Evolutionary conservation across 2,888 invertebrate genomes (phyloP).

Genomic region (Eupeodes latifasciatus): DNA sequence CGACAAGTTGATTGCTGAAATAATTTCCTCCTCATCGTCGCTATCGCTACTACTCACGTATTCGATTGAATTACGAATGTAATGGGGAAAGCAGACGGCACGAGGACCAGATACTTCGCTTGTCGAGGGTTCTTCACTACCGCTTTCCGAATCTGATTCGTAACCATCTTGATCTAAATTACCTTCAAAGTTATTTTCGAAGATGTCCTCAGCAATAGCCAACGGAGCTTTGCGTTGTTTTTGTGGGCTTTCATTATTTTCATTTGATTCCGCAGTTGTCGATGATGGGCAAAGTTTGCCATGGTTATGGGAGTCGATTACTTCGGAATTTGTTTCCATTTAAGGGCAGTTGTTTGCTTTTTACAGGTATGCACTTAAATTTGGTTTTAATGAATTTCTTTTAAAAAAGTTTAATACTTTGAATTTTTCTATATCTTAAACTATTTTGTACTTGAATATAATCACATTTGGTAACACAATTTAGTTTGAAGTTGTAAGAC

Average conservation of each 20-base stretch:
- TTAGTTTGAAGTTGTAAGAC: conserved; percentile 27
- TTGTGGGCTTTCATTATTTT: conserved; percentile 48
- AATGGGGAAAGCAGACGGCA: conserved; percentile 77
- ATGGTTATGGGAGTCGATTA: conserved; percentile 77
- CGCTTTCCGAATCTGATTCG: conserved; percentile 82
- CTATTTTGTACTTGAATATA: conserved; percentile 61
- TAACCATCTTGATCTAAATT: conserved; percentile 83
- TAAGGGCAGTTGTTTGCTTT: conserved; percentile 27
- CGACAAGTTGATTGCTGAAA: conserved; percentile 77
- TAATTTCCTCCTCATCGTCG: conserved; percentile 77
- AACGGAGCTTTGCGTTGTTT: background rate
- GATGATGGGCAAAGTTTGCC: conserved; percentile 40
- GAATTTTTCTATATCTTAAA: conserved; percentile 47
- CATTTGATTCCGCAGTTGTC: conserved; percentile 71
- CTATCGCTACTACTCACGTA: conserved; percentile 80
- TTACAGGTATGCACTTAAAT: background rate
- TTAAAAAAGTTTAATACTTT: conserved; percentile 20
- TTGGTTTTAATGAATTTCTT: conserved; percentile 23
- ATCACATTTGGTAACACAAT: conserved; percentile 58
- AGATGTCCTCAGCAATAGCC: conserved; percentile 80
- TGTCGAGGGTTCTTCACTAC: conserved; percentile 76
- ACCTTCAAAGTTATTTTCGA: conserved; percentile 82
- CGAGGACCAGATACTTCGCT: conserved; percentile 55
- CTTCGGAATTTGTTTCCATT: conserved; percentile 82
- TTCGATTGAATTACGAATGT: conserved; percentile 79